A percentile compares a stretch with the other conserved stretches of the same genome.
These are phyloP conservation scores for Cavia porcellus DNA, from an alignment of 2,113 vertebrate genomes.

Conservation along the genomic window DNA sequence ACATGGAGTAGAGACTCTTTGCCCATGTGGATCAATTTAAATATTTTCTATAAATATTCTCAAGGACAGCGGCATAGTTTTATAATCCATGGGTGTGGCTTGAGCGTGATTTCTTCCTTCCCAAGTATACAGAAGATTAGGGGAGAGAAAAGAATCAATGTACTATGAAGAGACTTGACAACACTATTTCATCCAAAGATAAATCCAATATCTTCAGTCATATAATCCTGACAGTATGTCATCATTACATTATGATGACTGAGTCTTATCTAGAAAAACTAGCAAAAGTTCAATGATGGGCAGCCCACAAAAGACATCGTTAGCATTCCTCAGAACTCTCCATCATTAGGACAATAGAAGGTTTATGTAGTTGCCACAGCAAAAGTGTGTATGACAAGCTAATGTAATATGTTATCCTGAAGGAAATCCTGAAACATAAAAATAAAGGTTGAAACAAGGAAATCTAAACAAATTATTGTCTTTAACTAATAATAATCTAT, in stretches of 20 bases:
- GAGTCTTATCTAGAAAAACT: background rate
- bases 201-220: background rate
- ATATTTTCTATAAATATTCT: background rate
- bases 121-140: background rate
- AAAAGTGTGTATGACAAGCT: background rate
- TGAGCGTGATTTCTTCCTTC: background rate
- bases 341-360: background rate
- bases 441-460: background rate
- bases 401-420: background rate
- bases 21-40: background rate
- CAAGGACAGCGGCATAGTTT: background rate
- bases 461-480: background rate
- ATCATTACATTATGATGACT: background rate
- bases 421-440: background rate
- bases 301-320: background rate
- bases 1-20: background rate
- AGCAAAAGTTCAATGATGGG: background rate
- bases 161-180: background rate
- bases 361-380: background rate
- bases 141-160: background rate
- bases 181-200: background rate
- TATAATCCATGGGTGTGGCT: accelerated
- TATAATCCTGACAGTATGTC: too few species aligned
- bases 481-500: background rate
- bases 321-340: background rate